Percentiles rank a stretch among this genome's conserved stretches.
phyloP scores from a whole-genome alignment of 1,140 invertebrate genomes.

The Atopsyche davidsoni region DNA sequence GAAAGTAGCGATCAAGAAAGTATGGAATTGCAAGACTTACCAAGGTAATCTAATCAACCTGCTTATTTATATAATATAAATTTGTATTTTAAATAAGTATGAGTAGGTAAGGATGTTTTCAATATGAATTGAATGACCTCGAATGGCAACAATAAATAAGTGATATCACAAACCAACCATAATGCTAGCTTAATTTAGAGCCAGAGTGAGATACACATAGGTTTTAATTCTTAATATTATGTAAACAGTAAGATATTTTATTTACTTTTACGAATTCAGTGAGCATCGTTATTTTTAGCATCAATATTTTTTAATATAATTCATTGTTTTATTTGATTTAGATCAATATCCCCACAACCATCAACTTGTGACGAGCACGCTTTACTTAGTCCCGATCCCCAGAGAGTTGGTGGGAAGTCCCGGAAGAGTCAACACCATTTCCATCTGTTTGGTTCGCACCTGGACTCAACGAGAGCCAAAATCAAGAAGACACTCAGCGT shows the following conservation, averaged over 20 bases:
- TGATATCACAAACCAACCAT: no score
- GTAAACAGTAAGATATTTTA: no score
- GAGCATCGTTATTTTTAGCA: no score
- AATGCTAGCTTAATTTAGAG: no score
- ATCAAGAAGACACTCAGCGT: constrained; percentile 47
- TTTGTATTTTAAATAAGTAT: no score
- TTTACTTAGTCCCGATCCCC: constrained; percentile 40
- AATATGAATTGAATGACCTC: neutral
- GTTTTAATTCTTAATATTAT: no score
- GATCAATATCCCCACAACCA: constrained; percentile 43
- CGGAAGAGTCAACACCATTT: constrained; percentile 33
- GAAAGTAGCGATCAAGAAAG: constrained; percentile 46
- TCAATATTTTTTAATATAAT: no score
- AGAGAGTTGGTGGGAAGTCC: constrained; percentile 23
- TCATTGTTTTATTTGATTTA: no score
- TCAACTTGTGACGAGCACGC: constrained; percentile 39
- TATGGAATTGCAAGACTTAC: constrained; percentile 44
- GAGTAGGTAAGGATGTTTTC: no score
- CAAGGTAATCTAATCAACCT: no score
- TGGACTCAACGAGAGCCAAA: constrained; percentile 41
- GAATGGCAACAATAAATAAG: constrained; percentile 2
- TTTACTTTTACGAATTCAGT: no score
- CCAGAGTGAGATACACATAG: no score
- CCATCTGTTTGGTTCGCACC: constrained; percentile 44
- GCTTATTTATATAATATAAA: neutral